phyloP scores from a whole-genome alignment of 2,113 vertebrate genomes.

The Halcyon senegalensis region DNA sequence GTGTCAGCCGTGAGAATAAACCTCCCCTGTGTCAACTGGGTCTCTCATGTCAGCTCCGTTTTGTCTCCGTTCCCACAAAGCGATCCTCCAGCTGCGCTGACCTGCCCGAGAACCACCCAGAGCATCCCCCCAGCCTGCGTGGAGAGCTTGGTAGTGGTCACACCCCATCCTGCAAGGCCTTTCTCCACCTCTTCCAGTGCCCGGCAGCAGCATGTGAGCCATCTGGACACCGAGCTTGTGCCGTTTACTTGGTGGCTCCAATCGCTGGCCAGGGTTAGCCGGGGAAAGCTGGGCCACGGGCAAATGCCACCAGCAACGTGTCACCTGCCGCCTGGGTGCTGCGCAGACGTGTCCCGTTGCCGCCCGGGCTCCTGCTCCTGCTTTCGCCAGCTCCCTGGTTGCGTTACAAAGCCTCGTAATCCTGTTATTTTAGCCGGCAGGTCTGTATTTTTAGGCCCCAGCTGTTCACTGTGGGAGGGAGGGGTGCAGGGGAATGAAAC shows the following conservation, averaged over 20 bases:
- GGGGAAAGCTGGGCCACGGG: not conserved
- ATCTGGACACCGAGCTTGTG: not conserved
- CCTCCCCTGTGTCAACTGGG: not conserved
- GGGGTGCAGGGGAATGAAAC: not conserved
- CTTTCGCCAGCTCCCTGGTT: not conserved
- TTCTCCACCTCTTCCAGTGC: not conserved
- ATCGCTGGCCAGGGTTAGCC: not conserved
- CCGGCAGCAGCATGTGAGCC: not conserved
- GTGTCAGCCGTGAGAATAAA: slow-evolving; percentile 69
- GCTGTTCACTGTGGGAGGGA: not conserved
- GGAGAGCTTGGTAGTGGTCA: not conserved
- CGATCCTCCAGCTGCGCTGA: not conserved
- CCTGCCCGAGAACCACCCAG: not conserved
- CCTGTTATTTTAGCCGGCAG: not conserved
- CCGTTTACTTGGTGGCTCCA: not conserved
- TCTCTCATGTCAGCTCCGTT: not conserved
- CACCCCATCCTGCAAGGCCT: not conserved
- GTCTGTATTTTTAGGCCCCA: slow-evolving; percentile 43
- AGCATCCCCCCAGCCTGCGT: accelerated
- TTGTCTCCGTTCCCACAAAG: not conserved
- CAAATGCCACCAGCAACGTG: not conserved
- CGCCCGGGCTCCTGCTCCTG: not conserved
- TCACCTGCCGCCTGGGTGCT: not conserved
- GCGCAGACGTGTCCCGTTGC: not conserved
- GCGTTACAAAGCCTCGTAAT: not conserved